Evolutionary conservation across 2,113 vertebrate genomes (phyloP).

Genomic region (Acrocephalus kingi): DNA sequence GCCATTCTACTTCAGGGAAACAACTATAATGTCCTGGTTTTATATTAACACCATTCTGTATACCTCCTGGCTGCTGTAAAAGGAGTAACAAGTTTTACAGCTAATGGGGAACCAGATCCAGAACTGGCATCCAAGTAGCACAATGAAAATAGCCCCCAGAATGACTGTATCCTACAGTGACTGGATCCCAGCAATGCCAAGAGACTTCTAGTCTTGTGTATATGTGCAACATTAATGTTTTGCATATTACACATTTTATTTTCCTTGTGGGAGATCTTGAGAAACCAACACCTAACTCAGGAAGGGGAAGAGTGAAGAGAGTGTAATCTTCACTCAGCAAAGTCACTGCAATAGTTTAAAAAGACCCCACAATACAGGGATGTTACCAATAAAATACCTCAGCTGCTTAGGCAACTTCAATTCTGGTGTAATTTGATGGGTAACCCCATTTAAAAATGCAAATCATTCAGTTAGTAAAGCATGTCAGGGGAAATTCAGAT

Average conservation of each 20-base stretch:
- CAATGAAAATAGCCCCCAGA: neutral
- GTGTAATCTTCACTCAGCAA: neutral
- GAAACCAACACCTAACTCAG: neutral
- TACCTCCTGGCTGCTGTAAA: neutral
- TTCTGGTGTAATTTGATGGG: neutral
- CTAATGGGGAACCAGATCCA: neutral
- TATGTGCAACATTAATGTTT: neutral
- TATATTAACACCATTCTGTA: neutral
- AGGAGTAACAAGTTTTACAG: neutral
- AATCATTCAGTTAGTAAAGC: neutral
- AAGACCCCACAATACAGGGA: neutral
- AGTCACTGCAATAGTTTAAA: neutral
- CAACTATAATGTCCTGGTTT: neutral
- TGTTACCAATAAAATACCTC: neutral
- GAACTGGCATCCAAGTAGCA: neutral
- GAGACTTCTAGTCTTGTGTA: neutral
- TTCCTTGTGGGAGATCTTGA: neutral
- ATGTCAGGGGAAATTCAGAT: neutral
- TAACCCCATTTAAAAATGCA: conserved; percentile 1
- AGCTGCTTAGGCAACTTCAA: neutral
- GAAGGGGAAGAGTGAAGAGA: neutral
- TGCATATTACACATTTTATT: neutral
- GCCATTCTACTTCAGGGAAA: neutral
- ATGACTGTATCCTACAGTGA: neutral
- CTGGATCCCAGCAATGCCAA: neutral